Conservation (phyloP, 2,113 vertebrate genomes). For the Ceratotherium simum region DNA sequence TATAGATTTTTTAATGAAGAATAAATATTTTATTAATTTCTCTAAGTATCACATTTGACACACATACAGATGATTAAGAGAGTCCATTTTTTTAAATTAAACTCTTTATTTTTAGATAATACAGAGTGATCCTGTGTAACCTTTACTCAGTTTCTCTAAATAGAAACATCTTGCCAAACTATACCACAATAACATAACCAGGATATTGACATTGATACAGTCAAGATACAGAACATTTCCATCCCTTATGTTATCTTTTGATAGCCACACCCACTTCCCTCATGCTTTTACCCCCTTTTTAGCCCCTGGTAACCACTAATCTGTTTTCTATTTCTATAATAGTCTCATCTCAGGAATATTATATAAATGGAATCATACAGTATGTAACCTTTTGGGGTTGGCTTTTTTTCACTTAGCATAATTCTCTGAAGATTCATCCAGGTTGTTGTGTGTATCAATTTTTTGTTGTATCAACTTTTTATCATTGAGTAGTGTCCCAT, state of each 20-base stretch:
- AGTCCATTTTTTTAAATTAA: neutral
- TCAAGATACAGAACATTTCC: neutral
- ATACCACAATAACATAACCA: neutral
- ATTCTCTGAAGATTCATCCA: neutral
- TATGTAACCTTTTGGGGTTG: neutral
- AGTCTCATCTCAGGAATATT: neutral
- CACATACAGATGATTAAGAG: neutral
- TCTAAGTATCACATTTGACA: neutral
- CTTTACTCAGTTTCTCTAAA: neutral
- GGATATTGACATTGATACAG: neutral
- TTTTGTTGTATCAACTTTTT: neutral
- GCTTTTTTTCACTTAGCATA: neutral
- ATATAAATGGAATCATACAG: neutral
- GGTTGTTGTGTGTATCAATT: neutral
- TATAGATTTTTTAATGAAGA: neutral
- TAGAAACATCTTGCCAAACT: neutral
- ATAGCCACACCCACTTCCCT: neutral
- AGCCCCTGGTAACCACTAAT: neutral
- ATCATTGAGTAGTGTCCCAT: neutral
- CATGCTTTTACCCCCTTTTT: neutral
- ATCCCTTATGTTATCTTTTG: neutral
- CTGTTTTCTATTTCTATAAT: neutral
- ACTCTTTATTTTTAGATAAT: neutral
- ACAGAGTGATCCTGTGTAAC: neutral
- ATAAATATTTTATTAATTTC: constrained; percentile 13